Percentiles rank a stretch among this genome's conserved stretches.
Conservation (phyloP, 2,113 vertebrate species). For the Toxotes chatareus region DNA sequence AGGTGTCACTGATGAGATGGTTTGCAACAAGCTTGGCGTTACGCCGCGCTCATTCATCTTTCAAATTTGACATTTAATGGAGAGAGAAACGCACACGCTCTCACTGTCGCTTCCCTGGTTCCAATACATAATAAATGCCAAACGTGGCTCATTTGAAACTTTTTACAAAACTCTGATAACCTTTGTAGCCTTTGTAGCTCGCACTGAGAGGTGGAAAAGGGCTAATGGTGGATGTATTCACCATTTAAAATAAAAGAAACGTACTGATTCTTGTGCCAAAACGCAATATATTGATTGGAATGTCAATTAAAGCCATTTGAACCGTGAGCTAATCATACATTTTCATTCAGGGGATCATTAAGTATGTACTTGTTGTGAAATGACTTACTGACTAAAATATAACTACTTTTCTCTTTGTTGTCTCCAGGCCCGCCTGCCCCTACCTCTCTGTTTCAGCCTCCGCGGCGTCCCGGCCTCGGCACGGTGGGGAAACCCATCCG, state of each 20-base stretch:
- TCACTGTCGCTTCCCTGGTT: background rate
- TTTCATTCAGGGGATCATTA: background rate
- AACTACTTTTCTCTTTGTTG: background rate
- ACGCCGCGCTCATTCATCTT: background rate
- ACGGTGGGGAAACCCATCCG: constrained; percentile 99
- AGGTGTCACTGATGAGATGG: constrained; percentile 53
- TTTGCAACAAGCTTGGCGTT: constrained; percentile 42
- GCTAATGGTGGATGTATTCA: background rate
- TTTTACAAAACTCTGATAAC: background rate
- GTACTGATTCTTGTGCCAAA: too few relatives aligned
- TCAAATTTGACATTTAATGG: constrained; percentile 9
- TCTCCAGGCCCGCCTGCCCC: constrained; percentile 90
- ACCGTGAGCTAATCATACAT: background rate
- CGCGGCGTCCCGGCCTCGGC: constrained; percentile 96
- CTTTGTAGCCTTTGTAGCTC: background rate
- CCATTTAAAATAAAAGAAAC: background rate
- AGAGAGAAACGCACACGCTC: background rate
- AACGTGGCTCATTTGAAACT: background rate
- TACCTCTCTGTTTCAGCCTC: constrained; percentile 95
- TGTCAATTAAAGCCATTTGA: background rate
- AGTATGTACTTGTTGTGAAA: background rate
- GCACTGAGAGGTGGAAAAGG: background rate
- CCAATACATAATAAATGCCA: constrained; percentile 1
- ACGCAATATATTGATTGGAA: background rate
- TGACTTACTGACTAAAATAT: background rate